phyloP scores from a whole-genome alignment of 1,140 invertebrate genomes.

The Drosophila bifasciata region DNA sequence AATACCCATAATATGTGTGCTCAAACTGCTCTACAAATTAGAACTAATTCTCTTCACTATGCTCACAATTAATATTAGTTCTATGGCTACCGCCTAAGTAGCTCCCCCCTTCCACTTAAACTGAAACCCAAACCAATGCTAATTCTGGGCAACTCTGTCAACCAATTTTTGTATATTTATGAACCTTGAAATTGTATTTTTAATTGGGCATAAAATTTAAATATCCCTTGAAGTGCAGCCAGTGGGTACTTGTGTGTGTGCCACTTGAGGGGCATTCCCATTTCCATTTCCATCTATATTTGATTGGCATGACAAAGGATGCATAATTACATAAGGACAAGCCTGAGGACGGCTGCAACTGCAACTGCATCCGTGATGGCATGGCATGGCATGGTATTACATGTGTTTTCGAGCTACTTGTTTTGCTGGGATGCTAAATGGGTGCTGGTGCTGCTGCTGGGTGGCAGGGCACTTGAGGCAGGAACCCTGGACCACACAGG shows the following conservation, averaged over 20 bases:
- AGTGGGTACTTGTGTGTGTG: slow-evolving; percentile 2
- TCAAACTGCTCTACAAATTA: background rate
- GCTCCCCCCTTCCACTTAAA: background rate
- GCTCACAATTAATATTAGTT: no score
- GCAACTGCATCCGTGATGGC: slow-evolving; percentile 22
- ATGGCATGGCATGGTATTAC: slow-evolving; percentile 21
- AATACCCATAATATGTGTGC: no score
- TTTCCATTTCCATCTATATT: slow-evolving; percentile 24
- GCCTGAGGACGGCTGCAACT: background rate
- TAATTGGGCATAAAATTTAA: slow-evolving; percentile 80
- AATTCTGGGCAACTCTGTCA: slow-evolving; percentile 37
- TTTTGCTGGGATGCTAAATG: slow-evolving; percentile 17
- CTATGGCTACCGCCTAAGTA: no score
- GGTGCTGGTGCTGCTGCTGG: no score
- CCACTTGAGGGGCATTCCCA: slow-evolving; percentile 54
- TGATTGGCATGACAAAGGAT: slow-evolving; percentile 71
- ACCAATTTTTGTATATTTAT: slow-evolving; percentile 40
- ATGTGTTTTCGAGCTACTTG: slow-evolving; percentile 63
- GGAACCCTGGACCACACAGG: slow-evolving; percentile 60
- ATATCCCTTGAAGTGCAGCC: slow-evolving; percentile 55
- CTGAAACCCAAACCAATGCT: slow-evolving; percentile 50
- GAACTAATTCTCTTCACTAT: no score
- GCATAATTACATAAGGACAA: slow-evolving; percentile 67
- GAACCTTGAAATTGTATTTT: slow-evolving; percentile 73
- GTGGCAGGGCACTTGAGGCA: slow-evolving; percentile 55